Evolutionary conservation across 2,113 vertebrate genomes (phyloP), one percentile per base, ranked within the genome.

Genomic region (Ancistrus triradiatus): DNA sequence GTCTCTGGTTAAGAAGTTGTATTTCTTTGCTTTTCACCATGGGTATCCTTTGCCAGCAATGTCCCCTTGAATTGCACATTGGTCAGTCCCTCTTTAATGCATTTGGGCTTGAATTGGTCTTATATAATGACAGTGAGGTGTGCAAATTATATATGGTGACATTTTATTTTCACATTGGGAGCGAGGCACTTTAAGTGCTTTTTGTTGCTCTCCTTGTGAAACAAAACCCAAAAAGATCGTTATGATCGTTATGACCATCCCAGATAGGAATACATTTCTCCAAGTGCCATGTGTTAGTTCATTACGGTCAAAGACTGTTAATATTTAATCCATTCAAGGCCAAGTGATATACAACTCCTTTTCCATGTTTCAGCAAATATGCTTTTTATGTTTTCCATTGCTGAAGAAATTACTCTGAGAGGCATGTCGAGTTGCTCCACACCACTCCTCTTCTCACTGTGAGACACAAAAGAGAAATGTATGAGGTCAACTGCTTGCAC

Each of bases 151-250:
- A n/a, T n/a, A n/a, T n/a, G n/a, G n/a, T n/a, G n/a, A 55, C 48
- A 51, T 38, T 43, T 63, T n/a, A 21, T 52, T 49, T 65, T 74
- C 61, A 69, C 61, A 74, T 69, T 65, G 60, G 63, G 47, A 38
- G n/a, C 35, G 21, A 21, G 18, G 21, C 27, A 62, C 19, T 9
- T 53, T 42, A 60, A 65, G 61, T 59, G 55, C 60, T 59, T 49
- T 18, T n/a, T 51, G 48, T 57, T 7, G 51, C 18, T 15, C 11
- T 57, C 42, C 14, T 68, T 58, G n/a, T 51, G 38, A 66, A 25
- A 63, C 43, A 63, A 60, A 55, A 49, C 18, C 21, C 42, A 42
- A 42, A 28, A 15, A 35, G 42, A 22, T 42, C 27, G 60, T 25
- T 42, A 50, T 21, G 14, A 47, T 68, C 40, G 43, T 69, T 40